Evolutionary conservation across 2,113 vertebrate species (phyloP).

Genomic region (Myrmophylax atrothorax): DNA sequence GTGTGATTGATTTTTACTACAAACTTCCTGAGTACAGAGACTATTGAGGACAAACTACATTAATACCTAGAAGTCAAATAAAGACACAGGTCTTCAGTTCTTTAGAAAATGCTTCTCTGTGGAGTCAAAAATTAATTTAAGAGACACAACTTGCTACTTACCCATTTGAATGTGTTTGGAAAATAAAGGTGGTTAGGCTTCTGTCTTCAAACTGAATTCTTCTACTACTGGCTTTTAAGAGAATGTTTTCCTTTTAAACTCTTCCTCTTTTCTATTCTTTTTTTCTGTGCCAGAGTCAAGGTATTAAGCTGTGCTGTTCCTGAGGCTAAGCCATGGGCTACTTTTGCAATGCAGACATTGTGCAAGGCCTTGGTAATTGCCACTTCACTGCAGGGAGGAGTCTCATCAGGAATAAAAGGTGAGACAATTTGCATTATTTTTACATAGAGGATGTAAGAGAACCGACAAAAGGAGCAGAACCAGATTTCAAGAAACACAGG

Average conservation of each 20-base stretch:
- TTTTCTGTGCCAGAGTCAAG: conserved; percentile 29
- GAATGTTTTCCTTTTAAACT: conserved; percentile 1
- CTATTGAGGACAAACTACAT: neutral
- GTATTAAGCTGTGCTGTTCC: conserved; percentile 8
- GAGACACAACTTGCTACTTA: neutral
- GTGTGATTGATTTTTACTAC: neutral
- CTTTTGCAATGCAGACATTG: conserved; percentile 51
- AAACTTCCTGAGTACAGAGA: neutral
- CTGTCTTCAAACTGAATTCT: neutral
- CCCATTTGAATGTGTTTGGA: neutral
- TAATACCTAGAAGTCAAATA: neutral
- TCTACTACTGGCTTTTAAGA: neutral
- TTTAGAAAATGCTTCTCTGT: neutral
- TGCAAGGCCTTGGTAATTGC: conserved; percentile 36
- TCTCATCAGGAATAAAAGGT: conserved; percentile 14
- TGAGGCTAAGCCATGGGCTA: conserved; percentile 31
- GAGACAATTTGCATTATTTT: conserved; percentile 52
- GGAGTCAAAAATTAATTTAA: neutral
- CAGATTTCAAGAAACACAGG: conserved; percentile 22
- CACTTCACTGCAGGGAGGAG: conserved; percentile 41
- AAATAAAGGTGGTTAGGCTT: neutral
- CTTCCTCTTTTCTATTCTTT: neutral
- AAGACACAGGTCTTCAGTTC: neutral
- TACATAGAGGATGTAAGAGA: conserved; percentile 21
- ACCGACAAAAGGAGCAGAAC: conserved; percentile 8